Base-by-base conservation (phyloP, 2,888 invertebrate genomes). In the Ichneumoninae sp. region DNA sequence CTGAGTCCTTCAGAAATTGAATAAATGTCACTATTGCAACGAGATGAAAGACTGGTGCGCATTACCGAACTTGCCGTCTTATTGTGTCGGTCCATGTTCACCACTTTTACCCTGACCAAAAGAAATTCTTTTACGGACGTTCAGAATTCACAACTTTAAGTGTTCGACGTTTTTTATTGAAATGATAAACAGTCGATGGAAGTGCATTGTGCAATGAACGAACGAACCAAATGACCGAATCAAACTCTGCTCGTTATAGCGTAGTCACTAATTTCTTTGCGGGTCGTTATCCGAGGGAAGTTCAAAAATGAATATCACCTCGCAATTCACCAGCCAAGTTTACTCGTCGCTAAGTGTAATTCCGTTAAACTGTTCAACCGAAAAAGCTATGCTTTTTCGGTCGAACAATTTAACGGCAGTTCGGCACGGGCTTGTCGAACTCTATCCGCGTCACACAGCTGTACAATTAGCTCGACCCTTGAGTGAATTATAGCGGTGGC, bases 401-500 rank as follows among this genome's bases (percentile, higher is more conserved):
- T 22, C 3, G 40, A 19, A 40, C 19, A 22, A 6, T 66, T 66
- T 22, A 36, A 66, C 44, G 44, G 66, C 19, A 22, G 40, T 66
- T 66, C 40, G 22, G 44, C 13, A 22, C 40, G 5, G 8, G 44
- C 40, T 66, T 7, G 19, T 13, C 26, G 44, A 69, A 26, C 47
- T 69, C 40, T n/a, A 69, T 69, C 10, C 30, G 22, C 68, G 47
- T 69, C 47, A 50, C 44, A 30, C 47, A 47, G 68, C 44, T 60
- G 26, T 50, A 69, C 47, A 69, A 69, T 69, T 69, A 50, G 50
- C 50, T 47, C 47, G 68, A 50, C 26, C 44, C 47, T 69, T 26
- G 26, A 47, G 47, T 69, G 68, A 69, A 69, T 69, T 69, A 69
- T 50, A 68, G 44, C 22, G 22, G 68, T 69, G 69, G 22, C 69